Percentiles rank a stretch among this genome's conserved stretches.
Conservation (phyloP, 2,797 vertebrate genomes). For the Crocodylus rhombifer region DNA sequence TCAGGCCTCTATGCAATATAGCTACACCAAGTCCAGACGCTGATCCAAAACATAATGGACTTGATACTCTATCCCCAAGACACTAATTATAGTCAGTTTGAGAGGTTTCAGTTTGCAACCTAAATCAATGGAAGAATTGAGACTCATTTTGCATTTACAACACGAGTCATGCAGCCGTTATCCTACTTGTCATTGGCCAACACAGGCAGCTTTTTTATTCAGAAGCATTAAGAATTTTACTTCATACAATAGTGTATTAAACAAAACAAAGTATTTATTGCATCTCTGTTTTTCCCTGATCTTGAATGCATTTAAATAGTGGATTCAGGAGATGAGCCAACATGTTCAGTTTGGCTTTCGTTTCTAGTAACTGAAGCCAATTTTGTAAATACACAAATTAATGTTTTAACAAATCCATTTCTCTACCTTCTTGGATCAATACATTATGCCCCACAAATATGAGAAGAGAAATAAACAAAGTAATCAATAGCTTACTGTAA, state of each 20-base stretch:
- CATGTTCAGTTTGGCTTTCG: neutral
- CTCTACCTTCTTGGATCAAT: neutral
- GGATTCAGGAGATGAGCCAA: slow-evolving; percentile 15
- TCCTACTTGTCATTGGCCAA: slow-evolving; percentile 17
- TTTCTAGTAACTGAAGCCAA: slow-evolving; percentile 37
- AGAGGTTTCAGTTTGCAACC: slow-evolving; percentile 40
- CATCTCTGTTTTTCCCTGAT: neutral
- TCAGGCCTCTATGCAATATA: neutral
- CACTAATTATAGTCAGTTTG: slow-evolving; percentile 11
- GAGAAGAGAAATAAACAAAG: neutral
- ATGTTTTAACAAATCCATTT: neutral
- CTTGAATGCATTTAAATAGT: slow-evolving; percentile 27
- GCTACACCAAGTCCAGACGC: neutral
- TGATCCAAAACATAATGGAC: neutral
- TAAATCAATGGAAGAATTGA: slow-evolving; percentile 52
- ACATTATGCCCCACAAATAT: neutral
- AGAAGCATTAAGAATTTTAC: neutral
- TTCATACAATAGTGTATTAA: neutral
- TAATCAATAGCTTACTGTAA: neutral
- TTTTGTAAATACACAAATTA: neutral
- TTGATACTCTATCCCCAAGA: slow-evolving; percentile 43
- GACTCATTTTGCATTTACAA: neutral
- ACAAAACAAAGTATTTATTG: neutral
- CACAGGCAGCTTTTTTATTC: neutral
- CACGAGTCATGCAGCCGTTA: slow-evolving; percentile 22